Evolutionary conservation across 2,797 vertebrate species (phyloP).

Genomic region (Eulemur rubriventer): DNA sequence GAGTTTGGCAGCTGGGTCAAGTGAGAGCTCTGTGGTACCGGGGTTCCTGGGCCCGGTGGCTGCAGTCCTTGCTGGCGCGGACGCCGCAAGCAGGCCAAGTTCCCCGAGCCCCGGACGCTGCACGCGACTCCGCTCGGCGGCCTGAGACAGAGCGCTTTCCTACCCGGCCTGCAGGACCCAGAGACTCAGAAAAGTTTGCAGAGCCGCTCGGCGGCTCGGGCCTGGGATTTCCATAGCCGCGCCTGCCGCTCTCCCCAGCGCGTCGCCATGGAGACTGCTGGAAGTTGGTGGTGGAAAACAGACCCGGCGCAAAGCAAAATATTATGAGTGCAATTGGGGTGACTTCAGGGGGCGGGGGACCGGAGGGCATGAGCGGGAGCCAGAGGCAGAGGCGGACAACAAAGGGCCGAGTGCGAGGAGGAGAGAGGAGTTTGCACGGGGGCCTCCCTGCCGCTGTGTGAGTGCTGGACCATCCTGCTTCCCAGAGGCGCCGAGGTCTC

Average conservation of each 20-base stretch:
- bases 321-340: constrained; percentile 87
- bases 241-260: constrained; percentile 82
- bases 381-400: constrained; percentile 89
- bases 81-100: background rate
- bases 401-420: constrained; percentile 85
- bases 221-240: constrained; percentile 76
- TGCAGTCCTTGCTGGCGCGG: background rate
- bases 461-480: constrained; percentile 46
- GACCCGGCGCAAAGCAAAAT: constrained; percentile 82
- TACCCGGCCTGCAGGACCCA: background rate
- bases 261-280: constrained; percentile 85
- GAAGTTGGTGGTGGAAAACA: constrained; percentile 82
- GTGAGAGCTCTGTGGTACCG: background rate
- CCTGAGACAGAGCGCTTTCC: background rate
- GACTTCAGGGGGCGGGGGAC: constrained; percentile 85
- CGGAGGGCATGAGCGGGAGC: constrained; percentile 85
- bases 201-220: background rate
- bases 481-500: constrained; percentile 44
- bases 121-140: background rate
- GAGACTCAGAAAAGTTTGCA: constrained; percentile 58
- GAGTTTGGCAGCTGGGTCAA: constrained; percentile 8
- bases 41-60: background rate
- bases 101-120: no score
- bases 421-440: constrained; percentile 79
- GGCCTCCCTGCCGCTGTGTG: constrained; percentile 19